These are phyloP conservation scores for Ciona savignyi DNA, from an alignment of 23 tunicate species.

Conservation along the genomic window DNA sequence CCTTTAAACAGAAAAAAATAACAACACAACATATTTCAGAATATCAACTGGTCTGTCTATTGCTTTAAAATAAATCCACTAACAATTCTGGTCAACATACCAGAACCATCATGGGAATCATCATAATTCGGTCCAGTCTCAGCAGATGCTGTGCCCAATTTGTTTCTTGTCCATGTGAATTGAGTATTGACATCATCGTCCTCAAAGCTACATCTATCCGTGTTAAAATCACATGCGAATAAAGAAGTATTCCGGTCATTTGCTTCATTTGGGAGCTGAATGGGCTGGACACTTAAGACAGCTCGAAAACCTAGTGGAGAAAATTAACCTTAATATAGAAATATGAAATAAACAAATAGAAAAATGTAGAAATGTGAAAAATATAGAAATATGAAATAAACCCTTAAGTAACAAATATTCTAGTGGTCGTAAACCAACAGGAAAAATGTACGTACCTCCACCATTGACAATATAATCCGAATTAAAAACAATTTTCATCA, in stretches of 20 bases:
- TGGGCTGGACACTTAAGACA: conserved; percentile 1
- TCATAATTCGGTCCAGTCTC: conserved; percentile 66
- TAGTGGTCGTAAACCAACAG: no score
- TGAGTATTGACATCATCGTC: conserved; percentile 35
- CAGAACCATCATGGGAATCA: conserved; percentile 36
- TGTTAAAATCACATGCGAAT: conserved; percentile 52
- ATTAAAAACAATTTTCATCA: conserved; percentile 19
- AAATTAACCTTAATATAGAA: no score
- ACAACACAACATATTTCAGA: no score
- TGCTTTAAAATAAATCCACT: no score
- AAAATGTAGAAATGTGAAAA: neutral
- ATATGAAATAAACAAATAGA: neutral
- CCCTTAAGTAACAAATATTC: neutral
- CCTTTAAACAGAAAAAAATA: no score
- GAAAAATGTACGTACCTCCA: no score
- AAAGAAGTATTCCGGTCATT: conserved; percentile 2
- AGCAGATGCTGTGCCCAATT: conserved; percentile 41
- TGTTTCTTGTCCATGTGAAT: conserved; percentile 49
- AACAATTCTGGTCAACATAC: no score
- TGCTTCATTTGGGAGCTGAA: neutral
- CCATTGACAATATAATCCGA: conserved; percentile 24
- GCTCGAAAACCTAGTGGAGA: conserved; percentile 81
- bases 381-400: neutral
- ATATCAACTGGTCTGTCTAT: no score
- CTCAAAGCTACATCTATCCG: conserved; percentile 27